Evolutionary conservation across 2,797 vertebrate species (phyloP).

Genomic region (Orestias chungarensis): DNA sequence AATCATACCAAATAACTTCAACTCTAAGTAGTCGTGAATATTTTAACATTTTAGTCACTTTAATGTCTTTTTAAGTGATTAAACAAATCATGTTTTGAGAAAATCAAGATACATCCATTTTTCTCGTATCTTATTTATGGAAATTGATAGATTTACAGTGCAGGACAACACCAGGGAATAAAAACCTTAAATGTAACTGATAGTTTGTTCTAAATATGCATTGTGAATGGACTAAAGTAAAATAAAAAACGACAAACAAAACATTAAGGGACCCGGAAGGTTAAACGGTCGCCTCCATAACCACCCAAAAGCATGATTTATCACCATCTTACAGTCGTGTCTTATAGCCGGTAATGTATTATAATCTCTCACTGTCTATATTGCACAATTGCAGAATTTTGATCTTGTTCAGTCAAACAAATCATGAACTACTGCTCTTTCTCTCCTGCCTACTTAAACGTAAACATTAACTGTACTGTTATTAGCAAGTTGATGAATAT

Average conservation of each 20-base stretch:
- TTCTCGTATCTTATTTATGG: not conserved
- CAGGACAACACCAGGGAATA: not conserved
- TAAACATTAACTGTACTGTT: conserved; percentile 64
- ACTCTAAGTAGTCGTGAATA: not conserved
- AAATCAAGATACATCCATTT: not conserved
- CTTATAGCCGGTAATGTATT: conserved; percentile 48
- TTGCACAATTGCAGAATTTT: conserved; percentile 36
- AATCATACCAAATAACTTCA: no score
- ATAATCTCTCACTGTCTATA: conserved; percentile 49
- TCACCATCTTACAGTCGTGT: conserved; percentile 56
- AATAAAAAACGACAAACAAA: not conserved
- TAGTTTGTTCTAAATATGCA: not conserved
- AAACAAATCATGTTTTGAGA: not conserved
- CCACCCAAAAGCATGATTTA: conserved; percentile 65
- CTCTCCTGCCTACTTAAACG: conserved; percentile 27
- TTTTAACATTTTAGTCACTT: not conserved
- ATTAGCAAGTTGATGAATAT: conserved; percentile 40
- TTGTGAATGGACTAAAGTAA: not conserved
- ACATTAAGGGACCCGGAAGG: not conserved
- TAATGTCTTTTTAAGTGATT: not conserved
- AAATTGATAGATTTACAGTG: not conserved
- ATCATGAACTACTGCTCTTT: conserved; percentile 11
- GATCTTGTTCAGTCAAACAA: conserved; percentile 19
- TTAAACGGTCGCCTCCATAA: conserved; percentile 49
- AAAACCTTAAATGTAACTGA: not conserved